A percentile compares a stretch with the other conserved stretches of the same genome.
Evolutionary conservation across 2,113 vertebrate species (phyloP).

Genomic region (Vimba vimba): DNA sequence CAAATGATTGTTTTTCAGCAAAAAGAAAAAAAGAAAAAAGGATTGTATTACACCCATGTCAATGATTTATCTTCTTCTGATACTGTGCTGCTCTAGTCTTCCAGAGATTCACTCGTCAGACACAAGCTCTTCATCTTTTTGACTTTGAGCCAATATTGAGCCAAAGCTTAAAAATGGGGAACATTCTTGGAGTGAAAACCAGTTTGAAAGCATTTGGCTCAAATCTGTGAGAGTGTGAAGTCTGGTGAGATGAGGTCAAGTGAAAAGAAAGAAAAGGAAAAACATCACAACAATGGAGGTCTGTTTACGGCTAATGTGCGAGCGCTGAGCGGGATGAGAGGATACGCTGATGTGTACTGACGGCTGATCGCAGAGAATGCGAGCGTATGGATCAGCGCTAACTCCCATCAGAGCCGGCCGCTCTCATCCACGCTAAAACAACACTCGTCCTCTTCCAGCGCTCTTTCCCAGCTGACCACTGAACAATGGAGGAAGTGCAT

Average conservation of each 20-base stretch:
- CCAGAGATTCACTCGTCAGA: not conserved
- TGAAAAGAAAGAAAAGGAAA: slow-evolving; percentile 1
- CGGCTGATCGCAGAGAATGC: slow-evolving; percentile 76
- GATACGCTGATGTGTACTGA: slow-evolving; percentile 74
- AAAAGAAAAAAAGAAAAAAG: no score
- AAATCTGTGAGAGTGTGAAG: not conserved
- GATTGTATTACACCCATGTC: not conserved
- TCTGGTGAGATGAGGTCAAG: slow-evolving; percentile 3
- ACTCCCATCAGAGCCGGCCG: slow-evolving; percentile 70
- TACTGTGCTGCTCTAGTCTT: not conserved
- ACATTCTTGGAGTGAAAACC: not conserved
- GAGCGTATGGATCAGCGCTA: slow-evolving; percentile 69
- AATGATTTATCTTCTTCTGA: not conserved
- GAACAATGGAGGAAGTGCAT: slow-evolving; percentile 69
- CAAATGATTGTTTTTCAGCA: no score
- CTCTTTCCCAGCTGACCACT: slow-evolving; percentile 34
- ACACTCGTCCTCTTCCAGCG: slow-evolving; percentile 30
- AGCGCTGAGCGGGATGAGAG: slow-evolving; percentile 41
- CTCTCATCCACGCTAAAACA: slow-evolving; percentile 75
- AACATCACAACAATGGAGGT: slow-evolving; percentile 40
- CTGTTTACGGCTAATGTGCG: slow-evolving; percentile 59
- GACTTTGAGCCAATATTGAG: not conserved
- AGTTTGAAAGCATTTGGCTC: not conserved
- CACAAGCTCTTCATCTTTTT: not conserved
- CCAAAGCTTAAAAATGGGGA: not conserved